phyloP scores from a whole-genome alignment of 2,113 vertebrate species.

The Charina bottae region DNA sequence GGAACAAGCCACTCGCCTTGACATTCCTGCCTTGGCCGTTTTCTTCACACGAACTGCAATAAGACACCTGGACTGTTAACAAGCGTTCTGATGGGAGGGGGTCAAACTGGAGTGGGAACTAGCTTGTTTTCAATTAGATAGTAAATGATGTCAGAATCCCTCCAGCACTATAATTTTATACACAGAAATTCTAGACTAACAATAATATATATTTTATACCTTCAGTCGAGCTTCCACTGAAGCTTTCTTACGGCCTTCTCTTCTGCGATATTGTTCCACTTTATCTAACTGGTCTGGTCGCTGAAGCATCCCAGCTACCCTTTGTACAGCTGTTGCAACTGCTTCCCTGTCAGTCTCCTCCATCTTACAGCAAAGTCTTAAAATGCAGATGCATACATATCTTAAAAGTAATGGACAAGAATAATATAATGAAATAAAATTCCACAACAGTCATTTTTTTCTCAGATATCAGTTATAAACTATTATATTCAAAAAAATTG shows the following conservation, averaged over 20 bases:
- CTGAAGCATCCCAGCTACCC: constrained; percentile 97
- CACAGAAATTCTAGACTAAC: accelerated
- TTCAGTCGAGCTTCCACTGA: constrained; percentile 96
- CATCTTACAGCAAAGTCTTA: constrained; percentile 72
- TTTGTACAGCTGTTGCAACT: constrained; percentile 92
- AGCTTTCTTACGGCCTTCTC: constrained; percentile 96
- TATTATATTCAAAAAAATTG: neutral
- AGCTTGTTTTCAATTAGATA: too few relatives aligned
- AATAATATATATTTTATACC: constrained; percentile 66
- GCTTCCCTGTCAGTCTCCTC: constrained; percentile 94
- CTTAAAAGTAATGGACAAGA: constrained; percentile 11
- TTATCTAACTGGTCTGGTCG: constrained; percentile 97
- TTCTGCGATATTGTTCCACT: constrained; percentile 93
- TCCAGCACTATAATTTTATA: neutral
- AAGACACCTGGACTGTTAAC: too few relatives aligned
- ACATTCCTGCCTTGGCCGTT: too few relatives aligned
- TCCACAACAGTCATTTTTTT: constrained; percentile 13
- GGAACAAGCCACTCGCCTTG: too few relatives aligned
- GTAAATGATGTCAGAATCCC: too few relatives aligned
- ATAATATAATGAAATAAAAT: neutral
- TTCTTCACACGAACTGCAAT: too few relatives aligned
- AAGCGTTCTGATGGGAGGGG: too few relatives aligned
- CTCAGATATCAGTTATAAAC: neutral
- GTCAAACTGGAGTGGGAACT: too few relatives aligned
- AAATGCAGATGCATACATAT: constrained; percentile 48